Evolutionary conservation across 2,797 vertebrate species (phyloP), one percentile per base, ranked within the genome.

Genomic region (Distichodus sexfasciatus): DNA sequence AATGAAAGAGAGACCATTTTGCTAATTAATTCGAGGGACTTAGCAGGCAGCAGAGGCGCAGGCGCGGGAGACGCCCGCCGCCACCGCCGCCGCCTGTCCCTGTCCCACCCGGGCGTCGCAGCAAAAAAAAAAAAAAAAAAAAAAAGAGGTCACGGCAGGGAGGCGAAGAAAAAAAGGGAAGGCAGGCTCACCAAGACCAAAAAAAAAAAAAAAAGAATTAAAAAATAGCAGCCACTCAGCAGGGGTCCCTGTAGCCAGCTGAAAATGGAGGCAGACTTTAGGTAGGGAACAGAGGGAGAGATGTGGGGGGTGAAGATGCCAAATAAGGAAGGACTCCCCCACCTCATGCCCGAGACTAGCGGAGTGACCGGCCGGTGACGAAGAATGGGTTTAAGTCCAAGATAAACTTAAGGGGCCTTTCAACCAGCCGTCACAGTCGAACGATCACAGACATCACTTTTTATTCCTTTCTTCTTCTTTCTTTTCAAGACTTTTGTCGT

Each of bases 11-110:
- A 92, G 89, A 91, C 91, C 93, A 88, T 95, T 97, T 96, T 96
- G 92, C 94, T 96, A 98, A 98, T 97, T 97, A 98, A 94, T 91
- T 79, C n/a, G n/a, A 90, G 94, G 92, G 90, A 90, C 87, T 92
- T 93, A 93, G 91, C 90, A 90, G 93, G 91, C 89, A 75, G 90
- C 86, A 93, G 90, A 94, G 94, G 90, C 91, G 90, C 87, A n/a
- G 93, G 91, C 89, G 75, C 90, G 86, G 93, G 90, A 94, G 94
- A 90, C 91, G 90, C 87, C n/a, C 88, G 84, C 81, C 74, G 82
- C 83, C n/a, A n/a, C n/a, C n/a, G 88, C 89, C 87, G 88, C 85
- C 87, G 84, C 88, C 86, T 48, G 84, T n/a, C 83, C 82, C 85
- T 86, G 87, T 91, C n/a, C n/a, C n/a, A n/a, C n/a, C n/a, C n/a